Evolutionary conservation across 37 sponge, comb jelly and placozoan species (phyloP).

Genomic region (Spongilla lacustris): DNA sequence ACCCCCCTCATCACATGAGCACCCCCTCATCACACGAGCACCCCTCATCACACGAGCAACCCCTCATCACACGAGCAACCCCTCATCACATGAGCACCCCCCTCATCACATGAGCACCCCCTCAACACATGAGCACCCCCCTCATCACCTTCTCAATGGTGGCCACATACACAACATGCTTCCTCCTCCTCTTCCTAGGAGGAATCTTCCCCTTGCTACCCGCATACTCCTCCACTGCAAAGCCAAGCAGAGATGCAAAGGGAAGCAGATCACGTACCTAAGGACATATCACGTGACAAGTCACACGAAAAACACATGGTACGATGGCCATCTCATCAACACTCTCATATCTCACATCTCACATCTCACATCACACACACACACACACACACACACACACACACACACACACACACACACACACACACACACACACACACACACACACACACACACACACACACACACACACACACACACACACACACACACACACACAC

Average conservation of each 20-base stretch:
- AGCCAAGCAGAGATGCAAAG: slow-evolving; percentile 77
- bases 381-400: neutral
- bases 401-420: neutral
- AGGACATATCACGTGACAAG: neutral
- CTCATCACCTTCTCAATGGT: slow-evolving; percentile 91
- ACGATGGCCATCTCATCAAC: neutral
- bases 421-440: neutral
- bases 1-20: neutral
- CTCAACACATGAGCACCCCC: neutral
- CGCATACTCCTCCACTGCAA: slow-evolving; percentile 94
- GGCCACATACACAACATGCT: slow-evolving; percentile 80
- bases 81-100: neutral
- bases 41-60: neutral
- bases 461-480: slow-evolving; percentile 7
- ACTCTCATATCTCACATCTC: neutral
- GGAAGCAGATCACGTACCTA: slow-evolving; percentile 84
- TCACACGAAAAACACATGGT: neutral
- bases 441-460: neutral
- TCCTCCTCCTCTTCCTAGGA: slow-evolving; percentile 77
- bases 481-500: slow-evolving; percentile 4
- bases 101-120: neutral
- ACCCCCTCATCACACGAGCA: too few species aligned
- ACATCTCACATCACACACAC: neutral
- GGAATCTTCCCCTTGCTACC: slow-evolving; percentile 84
- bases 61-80: neutral